Percentiles rank a stretch among this genome's conserved stretches.
phyloP scores from a whole-genome alignment of 2,113 vertebrate species.

The Cynoglossus semilaevis region DNA sequence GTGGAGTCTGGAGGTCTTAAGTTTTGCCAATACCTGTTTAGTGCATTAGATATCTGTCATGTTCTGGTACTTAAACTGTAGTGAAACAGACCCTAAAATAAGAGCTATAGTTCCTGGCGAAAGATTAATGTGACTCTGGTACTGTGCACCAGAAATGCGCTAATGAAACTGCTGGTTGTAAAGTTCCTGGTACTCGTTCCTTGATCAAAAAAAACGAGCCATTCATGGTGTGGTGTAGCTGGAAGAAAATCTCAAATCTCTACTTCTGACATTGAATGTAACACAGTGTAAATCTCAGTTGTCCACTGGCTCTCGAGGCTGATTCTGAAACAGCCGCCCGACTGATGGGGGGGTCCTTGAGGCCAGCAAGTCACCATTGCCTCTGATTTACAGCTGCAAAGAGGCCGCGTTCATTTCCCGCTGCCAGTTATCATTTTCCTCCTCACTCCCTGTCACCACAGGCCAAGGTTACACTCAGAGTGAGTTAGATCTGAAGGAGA shows the following conservation, averaged over 20 bases:
- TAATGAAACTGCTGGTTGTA: no score
- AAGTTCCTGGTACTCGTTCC: no score
- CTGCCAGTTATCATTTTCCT: slow-evolving; percentile 47
- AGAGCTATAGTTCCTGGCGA: no score
- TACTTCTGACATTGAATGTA: background rate
- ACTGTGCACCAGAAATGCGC: no score
- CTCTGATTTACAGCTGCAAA: slow-evolving; percentile 45
- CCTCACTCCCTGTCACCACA: slow-evolving; percentile 19
- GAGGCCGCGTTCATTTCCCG: slow-evolving; percentile 29
- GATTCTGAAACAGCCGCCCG: slow-evolving; percentile 19
- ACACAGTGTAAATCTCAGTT: slow-evolving; percentile 29
- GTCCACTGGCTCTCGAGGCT: background rate
- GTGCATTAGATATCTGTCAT: no score
- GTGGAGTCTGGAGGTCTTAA: no score
- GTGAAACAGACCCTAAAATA: no score
- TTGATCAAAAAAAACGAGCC: no score
- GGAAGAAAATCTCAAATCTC: background rate
- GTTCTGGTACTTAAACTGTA: no score
- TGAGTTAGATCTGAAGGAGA: slow-evolving; percentile 33
- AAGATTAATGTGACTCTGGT: no score
- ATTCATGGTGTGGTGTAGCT: background rate
- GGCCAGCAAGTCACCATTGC: slow-evolving; percentile 31
- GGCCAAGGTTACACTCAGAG: slow-evolving; percentile 51
- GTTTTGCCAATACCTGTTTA: no score
- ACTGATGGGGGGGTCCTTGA: slow-evolving; percentile 40